phyloP scores from a whole-genome alignment of 2,888 invertebrate genomes.

The Ctenicera cuprea region DNA sequence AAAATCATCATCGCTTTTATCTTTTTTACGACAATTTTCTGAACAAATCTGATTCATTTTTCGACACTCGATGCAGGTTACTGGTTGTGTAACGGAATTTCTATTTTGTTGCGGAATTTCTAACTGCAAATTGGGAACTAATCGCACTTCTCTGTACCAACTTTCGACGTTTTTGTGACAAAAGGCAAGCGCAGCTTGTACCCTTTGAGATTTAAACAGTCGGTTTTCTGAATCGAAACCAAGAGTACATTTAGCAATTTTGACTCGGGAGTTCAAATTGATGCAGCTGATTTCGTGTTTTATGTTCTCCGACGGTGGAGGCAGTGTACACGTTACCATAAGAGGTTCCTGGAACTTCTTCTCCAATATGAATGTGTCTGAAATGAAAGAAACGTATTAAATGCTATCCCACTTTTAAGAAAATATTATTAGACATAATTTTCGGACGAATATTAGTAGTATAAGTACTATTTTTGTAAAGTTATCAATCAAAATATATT shows the following conservation, averaged over 20 bases:
- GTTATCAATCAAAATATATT: no score
- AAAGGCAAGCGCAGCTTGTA: conserved; percentile 80
- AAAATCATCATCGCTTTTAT: conserved; percentile 39
- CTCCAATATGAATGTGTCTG: conserved; percentile 77
- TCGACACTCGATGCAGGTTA: conserved; percentile 53
- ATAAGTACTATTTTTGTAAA: no score
- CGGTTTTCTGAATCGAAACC: conserved; percentile 79
- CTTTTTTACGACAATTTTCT: conserved; percentile 51
- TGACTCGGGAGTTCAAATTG: conserved; percentile 75
- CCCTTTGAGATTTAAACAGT: conserved; percentile 79
- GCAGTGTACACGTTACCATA: conserved; percentile 79
- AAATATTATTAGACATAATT: no score
- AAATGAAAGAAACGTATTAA: conserved; percentile 52
- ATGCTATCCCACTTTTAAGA: background rate
- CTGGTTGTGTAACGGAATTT: conserved; percentile 15
- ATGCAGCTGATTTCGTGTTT: conserved; percentile 74
- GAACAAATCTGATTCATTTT: conserved; percentile 52
- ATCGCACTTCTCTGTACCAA: conserved; percentile 78
- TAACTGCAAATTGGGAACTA: conserved; percentile 64
- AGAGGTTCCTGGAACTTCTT: conserved; percentile 79
- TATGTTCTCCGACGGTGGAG: conserved; percentile 74
- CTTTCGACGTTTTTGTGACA: conserved; percentile 80
- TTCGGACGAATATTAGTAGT: no score
- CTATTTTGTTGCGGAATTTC: conserved; percentile 23
- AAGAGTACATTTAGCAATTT: conserved; percentile 77